Percentiles rank a stretch among this genome's conserved stretches.
phyloP scores from a whole-genome alignment of 2,888 invertebrate species.

The Agrilus cyanescens region DNA sequence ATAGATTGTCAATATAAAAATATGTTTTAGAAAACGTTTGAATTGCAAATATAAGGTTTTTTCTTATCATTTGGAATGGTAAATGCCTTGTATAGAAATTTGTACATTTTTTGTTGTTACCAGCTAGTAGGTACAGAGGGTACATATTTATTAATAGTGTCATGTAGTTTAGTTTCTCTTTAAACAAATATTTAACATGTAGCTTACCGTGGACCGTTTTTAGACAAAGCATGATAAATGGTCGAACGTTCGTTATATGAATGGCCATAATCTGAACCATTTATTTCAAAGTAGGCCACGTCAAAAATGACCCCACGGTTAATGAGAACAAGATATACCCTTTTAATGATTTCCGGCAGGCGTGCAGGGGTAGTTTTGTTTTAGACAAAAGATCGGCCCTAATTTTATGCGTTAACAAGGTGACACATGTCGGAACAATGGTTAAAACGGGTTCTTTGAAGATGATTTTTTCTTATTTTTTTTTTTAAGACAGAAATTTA shows the following conservation, averaged over 20 bases:
- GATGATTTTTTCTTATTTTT: constrained; percentile 13
- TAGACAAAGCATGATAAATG: constrained; percentile 36
- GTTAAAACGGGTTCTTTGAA: constrained; percentile 14
- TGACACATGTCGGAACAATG: constrained; percentile 14
- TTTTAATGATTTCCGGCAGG: constrained; percentile 21
- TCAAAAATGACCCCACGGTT: constrained; percentile 31
- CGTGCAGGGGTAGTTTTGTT: constrained; percentile 18
- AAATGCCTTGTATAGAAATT: too few relatives aligned
- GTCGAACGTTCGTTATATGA: constrained; percentile 22
- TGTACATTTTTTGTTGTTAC: too few relatives aligned
- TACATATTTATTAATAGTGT: too few relatives aligned
- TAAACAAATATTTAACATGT: background rate
- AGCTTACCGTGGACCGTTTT: constrained; percentile 3
- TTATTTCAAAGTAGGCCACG: constrained; percentile 25
- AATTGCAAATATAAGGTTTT: too few relatives aligned
- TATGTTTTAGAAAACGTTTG: too few relatives aligned
- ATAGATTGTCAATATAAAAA: too few relatives aligned
- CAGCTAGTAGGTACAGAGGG: too few relatives aligned
- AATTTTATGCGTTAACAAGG: constrained; percentile 16
- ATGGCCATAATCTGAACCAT: constrained; percentile 24
- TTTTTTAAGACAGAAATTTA: constrained; percentile 8
- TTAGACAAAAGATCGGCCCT: constrained; percentile 19
- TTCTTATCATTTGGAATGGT: too few relatives aligned
- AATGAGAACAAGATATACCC: constrained; percentile 29
- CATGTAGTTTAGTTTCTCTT: too few relatives aligned